phyloP scores from a whole-genome alignment of 2,113 vertebrate species.

The Hippopotamus amphibius region DNA sequence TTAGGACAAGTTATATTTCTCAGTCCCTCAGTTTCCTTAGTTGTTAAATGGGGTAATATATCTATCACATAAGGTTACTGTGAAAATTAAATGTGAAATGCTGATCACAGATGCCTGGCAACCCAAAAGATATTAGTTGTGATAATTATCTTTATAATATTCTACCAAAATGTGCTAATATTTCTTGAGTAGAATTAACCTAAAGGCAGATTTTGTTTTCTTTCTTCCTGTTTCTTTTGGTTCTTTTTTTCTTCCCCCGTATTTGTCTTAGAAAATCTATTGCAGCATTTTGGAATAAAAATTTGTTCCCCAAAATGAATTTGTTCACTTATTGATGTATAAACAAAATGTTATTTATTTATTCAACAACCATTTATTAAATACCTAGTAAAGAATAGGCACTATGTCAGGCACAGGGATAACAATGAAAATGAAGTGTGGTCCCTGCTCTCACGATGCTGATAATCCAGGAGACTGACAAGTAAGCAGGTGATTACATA shows the following conservation, averaged over 20 bases:
- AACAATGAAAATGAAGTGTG: not conserved
- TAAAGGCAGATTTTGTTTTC: not conserved
- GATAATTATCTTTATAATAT: not conserved
- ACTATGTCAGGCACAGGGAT: not conserved
- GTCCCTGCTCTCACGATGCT: not conserved
- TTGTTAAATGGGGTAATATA: not conserved
- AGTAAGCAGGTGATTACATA: not conserved
- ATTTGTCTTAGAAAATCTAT: not conserved
- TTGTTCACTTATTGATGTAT: not conserved
- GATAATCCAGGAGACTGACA: not conserved
- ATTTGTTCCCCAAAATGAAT: not conserved
- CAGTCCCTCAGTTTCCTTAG: slow-evolving; percentile 17
- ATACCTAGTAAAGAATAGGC: not conserved
- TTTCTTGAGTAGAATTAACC: not conserved
- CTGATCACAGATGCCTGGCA: not conserved
- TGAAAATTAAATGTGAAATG: not conserved
- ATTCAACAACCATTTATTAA: slow-evolving; percentile 7
- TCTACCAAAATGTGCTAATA: not conserved
- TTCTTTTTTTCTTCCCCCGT: not conserved
- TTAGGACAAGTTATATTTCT: not conserved
- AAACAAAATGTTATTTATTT: not conserved
- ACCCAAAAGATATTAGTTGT: not conserved
- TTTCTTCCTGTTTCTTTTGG: not conserved
- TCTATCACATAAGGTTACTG: not conserved
- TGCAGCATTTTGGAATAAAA: slow-evolving; percentile 21